A percentile compares a stretch with the other conserved stretches of the same genome.
Conservation (phyloP, 2,113 vertebrate genomes). For the Pterocles orientalis region DNA sequence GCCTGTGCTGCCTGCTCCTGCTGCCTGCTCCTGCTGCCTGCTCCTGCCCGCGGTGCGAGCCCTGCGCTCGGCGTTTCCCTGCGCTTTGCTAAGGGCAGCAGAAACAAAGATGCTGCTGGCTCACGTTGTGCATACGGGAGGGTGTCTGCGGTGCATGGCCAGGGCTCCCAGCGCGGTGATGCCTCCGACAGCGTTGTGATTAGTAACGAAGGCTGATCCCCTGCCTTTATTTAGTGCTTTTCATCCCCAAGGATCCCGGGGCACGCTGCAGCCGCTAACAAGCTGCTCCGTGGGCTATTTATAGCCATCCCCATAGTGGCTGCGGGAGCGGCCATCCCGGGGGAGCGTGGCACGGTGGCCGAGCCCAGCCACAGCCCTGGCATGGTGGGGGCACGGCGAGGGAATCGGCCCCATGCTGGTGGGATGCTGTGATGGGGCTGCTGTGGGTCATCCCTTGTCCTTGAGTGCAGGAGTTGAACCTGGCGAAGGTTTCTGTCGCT, state of each 20-base stretch:
- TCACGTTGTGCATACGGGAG: background rate
- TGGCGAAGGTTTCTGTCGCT: background rate
- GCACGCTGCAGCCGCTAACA: background rate
- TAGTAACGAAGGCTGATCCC: background rate
- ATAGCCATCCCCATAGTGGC: background rate
- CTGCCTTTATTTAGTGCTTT: constrained; percentile 24
- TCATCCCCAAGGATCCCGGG: constrained; percentile 8
- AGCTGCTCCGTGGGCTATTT: background rate
- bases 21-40: background rate
- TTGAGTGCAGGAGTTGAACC: background rate
- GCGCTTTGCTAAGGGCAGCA: accelerated
- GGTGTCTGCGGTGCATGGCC: background rate
- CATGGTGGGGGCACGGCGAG: background rate
- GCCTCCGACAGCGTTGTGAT: background rate
- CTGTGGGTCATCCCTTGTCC: background rate
- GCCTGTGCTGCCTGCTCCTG: background rate
- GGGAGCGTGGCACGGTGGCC: background rate
- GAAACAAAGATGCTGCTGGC: background rate
- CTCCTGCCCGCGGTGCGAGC: accelerated
- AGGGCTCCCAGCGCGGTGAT: background rate
- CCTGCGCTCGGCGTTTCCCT: accelerated
- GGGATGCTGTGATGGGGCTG: background rate
- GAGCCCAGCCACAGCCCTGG: background rate
- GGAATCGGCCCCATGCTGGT: background rate
- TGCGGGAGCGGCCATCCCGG: background rate